phyloP scores from a whole-genome alignment of 2,888 invertebrate genomes.

The Erynnis tages region DNA sequence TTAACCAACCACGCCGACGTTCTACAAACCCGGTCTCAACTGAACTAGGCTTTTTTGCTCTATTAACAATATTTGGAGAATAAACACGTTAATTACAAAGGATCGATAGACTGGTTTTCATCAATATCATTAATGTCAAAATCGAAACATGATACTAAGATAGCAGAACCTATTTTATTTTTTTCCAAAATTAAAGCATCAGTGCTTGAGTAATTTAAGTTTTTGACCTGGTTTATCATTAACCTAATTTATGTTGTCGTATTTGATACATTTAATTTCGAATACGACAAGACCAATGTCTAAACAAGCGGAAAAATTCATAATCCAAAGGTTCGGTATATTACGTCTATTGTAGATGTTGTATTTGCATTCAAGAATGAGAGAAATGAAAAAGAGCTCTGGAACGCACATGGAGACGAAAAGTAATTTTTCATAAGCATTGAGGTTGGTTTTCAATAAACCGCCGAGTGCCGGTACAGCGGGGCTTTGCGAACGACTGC shows the following conservation, averaged over 20 bases:
- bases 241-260: too few species aligned
- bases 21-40: conserved; percentile 23
- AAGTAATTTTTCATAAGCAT: conserved; percentile 67
- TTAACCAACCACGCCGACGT: conserved; percentile 55
- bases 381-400: conserved; percentile 48
- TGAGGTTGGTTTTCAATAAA: conserved; percentile 48
- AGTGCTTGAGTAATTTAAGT: too few species aligned
- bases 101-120: too few species aligned
- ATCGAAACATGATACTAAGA: too few species aligned
- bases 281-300: too few species aligned
- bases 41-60: conserved; percentile 18
- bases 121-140: too few species aligned
- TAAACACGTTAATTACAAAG: background rate
- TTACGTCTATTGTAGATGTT: conserved; percentile 67
- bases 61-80: conserved; percentile 9
- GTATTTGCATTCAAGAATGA: conserved; percentile 67
- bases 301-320: background rate
- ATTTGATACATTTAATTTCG: too few species aligned
- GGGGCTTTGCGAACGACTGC: conserved; percentile 1
- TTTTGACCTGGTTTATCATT: too few species aligned
- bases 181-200: too few species aligned
- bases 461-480: conserved; percentile 45
- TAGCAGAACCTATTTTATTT: too few species aligned
- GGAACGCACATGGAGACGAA: conserved; percentile 55
- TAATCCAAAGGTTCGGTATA: conserved; percentile 33